Evolutionary conservation across 1,140 invertebrate species (phyloP).

Genomic region (Neelides sp.): DNA sequence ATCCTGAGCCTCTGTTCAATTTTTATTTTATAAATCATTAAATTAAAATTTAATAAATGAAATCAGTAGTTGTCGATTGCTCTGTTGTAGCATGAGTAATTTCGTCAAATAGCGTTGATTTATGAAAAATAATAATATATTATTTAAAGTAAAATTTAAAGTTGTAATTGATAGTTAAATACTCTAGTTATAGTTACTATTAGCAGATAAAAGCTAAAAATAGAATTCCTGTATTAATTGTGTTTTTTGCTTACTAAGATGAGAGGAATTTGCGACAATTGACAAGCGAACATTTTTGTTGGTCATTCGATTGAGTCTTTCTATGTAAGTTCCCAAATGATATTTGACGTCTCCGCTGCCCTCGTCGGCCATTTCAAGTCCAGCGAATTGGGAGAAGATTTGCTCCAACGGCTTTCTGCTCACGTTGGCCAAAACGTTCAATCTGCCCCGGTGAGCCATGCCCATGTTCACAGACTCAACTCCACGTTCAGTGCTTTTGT

Average conservation of each 20-base stretch:
- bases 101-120: slow-evolving; percentile 1
- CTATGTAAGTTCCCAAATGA: slow-evolving; percentile 96
- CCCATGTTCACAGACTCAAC: slow-evolving; percentile 98
- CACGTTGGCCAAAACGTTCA: slow-evolving; percentile 97
- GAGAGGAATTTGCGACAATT: slow-evolving; percentile 50
- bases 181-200: too few relatives aligned
- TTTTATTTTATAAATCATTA: too few relatives aligned
- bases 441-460: slow-evolving; percentile 95
- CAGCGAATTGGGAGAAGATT: slow-evolving; percentile 96
- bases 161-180: too few relatives aligned
- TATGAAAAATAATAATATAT: too few relatives aligned
- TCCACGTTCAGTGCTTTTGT: slow-evolving; percentile 84
- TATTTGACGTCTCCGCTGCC: slow-evolving; percentile 97
- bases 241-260: slow-evolving; percentile 30
- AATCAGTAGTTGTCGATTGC: too few relatives aligned
- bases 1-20: slow-evolving; percentile 70
- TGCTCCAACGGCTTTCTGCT: slow-evolving; percentile 95
- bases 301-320: slow-evolving; percentile 90
- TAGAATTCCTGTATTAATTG: too few relatives aligned
- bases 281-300: slow-evolving; percentile 96
- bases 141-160: too few relatives aligned
- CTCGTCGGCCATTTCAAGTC: slow-evolving; percentile 92
- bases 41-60: slow-evolving; percentile 87
- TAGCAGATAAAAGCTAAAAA: too few relatives aligned
- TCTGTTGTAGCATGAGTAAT: too few relatives aligned